Conservation (phyloP, 2,113 vertebrate genomes). For the Brienomyrus longianalis region DNA sequence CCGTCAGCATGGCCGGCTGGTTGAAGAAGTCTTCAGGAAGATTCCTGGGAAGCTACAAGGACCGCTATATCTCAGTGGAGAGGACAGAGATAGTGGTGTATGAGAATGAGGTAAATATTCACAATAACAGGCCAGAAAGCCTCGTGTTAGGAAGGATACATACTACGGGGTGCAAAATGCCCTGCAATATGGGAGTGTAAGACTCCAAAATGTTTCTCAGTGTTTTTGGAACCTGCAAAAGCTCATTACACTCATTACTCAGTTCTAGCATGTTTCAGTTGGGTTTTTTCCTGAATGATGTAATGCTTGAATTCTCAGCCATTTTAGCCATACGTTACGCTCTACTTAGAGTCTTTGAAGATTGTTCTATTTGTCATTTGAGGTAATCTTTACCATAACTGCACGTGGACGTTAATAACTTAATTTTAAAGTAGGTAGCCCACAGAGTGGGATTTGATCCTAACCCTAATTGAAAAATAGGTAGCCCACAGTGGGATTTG, state of each 20-base stretch:
- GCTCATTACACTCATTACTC: neutral
- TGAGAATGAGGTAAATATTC: constrained; percentile 74
- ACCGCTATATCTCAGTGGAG: constrained; percentile 79
- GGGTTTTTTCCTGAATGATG: neutral
- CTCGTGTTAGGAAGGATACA: neutral
- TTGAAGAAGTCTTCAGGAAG: constrained; percentile 81
- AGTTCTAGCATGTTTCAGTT: neutral
- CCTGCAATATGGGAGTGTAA: neutral
- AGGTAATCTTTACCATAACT: neutral
- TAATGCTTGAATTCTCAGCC: neutral
- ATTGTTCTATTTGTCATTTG: neutral
- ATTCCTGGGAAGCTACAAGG: constrained; percentile 80
- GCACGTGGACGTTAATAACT: neutral
- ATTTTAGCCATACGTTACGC: neutral
- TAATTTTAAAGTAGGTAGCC: neutral
- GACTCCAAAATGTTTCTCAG: neutral
- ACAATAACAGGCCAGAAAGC: neutral
- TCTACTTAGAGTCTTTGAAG: neutral
- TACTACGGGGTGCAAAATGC: neutral
- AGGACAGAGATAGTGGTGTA: constrained; percentile 75
- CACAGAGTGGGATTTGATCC: neutral
- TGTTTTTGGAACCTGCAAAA: neutral
- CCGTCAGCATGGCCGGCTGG: constrained; percentile 78
- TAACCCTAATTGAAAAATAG: neutral
- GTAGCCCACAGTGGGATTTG: neutral